These are phyloP conservation scores for Poeciliopsis prolifica DNA, from an alignment of 2,113 vertebrate genomes.

Conservation along the genomic window DNA sequence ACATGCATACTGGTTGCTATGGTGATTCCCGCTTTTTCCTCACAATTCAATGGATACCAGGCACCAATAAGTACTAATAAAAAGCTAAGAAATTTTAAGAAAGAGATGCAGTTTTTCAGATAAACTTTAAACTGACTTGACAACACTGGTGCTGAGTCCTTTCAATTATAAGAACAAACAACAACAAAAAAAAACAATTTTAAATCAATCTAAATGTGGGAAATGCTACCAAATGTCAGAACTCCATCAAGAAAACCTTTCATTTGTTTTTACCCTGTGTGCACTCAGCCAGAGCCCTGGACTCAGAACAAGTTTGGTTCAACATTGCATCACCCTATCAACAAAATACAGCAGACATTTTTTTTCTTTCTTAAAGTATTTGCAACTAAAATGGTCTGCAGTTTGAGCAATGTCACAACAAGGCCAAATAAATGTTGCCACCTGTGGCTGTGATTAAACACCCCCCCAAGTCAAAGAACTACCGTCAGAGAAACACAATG, in stretches of 20 bases:
- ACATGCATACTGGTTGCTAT: neutral
- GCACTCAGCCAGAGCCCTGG: slow-evolving; percentile 54
- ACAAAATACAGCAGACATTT: slow-evolving; percentile 2
- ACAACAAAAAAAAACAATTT: slow-evolving; percentile 6
- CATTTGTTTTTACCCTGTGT: slow-evolving; percentile 68
- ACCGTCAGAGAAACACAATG: slow-evolving; percentile 44
- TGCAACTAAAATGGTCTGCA: slow-evolving; percentile 24
- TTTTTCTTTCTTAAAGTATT: slow-evolving; percentile 10
- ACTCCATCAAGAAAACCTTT: slow-evolving; percentile 63
- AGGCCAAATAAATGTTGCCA: slow-evolving; percentile 37
- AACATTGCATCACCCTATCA: slow-evolving; percentile 2
- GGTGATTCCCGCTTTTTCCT: neutral
- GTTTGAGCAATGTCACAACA: slow-evolving; percentile 20
- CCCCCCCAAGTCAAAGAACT: slow-evolving; percentile 39
- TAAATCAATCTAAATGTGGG: slow-evolving; percentile 67
- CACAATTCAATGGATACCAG: neutral
- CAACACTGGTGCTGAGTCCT: too few species aligned
- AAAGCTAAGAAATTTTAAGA: neutral
- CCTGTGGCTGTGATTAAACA: slow-evolving; percentile 35
- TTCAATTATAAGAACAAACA: neutral
- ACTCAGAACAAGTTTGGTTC: slow-evolving; percentile 15
- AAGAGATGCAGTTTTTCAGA: neutral
- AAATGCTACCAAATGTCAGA: slow-evolving; percentile 63
- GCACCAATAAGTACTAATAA: neutral
- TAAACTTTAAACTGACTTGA: too few species aligned